Evolutionary conservation across 2,113 vertebrate species (phyloP), one percentile per base, ranked within the genome.

Genomic region (Dasypus novemcinctus): DNA sequence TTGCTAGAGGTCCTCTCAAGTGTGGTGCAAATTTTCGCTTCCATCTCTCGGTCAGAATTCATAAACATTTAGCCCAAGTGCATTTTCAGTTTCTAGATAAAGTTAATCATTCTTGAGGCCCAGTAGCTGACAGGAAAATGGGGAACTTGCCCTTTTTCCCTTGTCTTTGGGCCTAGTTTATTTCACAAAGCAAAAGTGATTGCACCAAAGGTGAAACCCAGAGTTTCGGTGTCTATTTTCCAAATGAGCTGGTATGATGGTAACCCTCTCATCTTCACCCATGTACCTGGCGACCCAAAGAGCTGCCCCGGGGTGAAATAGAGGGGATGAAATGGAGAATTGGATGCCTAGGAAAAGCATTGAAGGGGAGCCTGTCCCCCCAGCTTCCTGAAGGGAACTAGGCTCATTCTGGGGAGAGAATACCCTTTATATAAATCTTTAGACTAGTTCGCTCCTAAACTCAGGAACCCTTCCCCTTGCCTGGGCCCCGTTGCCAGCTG

Each of bases 21-120:
- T 8, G 49, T 23, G 83, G 95, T 95, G 87, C 97, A 94, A 87
- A 96, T 95, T 97, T 91, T 71, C 68, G 78, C 93, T 63, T 18
- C 17, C 93, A 98, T 96, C 97, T 91, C 83, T 97, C 97, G 97
- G 97, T 95, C 97, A 96, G 97, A 97, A 97, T 97, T 93, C 96
- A 95, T 83, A 87, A 88, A 88, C 29, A 91, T 97, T 98, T 96
- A 98, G 97, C 82, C 38, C 96, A 94, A 97, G 94, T n/a, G 75
- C 81, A 79, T 97, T 98, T 97, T 95, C 95, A 95, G 97, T 91
- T 94, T 93, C 92, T 91, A 94, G 36, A 91, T 93, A 90, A 95
- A 97, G 97, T 79, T 79, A 87, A 75, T 97, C 96, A 98, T 93
- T 94, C 86, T 90, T 49, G 31, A 96, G 71, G 46, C 38, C 72